Conservation (phyloP, 2,888 invertebrate genomes). For the Troides helena region DNA sequence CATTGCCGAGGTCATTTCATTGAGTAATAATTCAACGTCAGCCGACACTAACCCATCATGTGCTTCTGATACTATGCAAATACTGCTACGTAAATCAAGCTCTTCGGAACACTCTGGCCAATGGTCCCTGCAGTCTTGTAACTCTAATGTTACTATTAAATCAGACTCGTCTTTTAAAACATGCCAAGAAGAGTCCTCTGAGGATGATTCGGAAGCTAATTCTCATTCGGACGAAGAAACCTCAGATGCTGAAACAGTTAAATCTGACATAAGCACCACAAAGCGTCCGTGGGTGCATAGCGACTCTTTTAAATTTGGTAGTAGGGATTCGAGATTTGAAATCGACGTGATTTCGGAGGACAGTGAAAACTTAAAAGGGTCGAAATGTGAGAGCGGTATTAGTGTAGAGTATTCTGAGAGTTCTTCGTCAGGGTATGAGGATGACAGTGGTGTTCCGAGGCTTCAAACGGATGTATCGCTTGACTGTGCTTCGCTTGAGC, state of each 20-base stretch:
- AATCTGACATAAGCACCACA: slow-evolving; percentile 64
- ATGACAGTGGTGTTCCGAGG: slow-evolving; percentile 71
- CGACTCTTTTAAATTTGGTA: slow-evolving; percentile 68
- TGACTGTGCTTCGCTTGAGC: slow-evolving; percentile 76
- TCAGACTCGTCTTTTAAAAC: slow-evolving; percentile 69
- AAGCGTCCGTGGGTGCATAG: slow-evolving; percentile 73
- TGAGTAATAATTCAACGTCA: slow-evolving; percentile 57
- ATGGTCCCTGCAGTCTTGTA: slow-evolving; percentile 69
- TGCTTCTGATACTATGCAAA: slow-evolving; percentile 62
- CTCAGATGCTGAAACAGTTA: slow-evolving; percentile 70
- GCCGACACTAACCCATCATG: slow-evolving; percentile 57
- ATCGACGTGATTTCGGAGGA: slow-evolving; percentile 53
- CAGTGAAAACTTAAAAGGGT: slow-evolving; percentile 48
- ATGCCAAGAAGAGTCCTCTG: slow-evolving; percentile 67
- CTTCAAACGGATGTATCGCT: slow-evolving; percentile 59
- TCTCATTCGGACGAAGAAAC: slow-evolving; percentile 68
- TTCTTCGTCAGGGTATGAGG: slow-evolving; percentile 64
- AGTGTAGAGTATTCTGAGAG: slow-evolving; percentile 62
- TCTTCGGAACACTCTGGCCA: slow-evolving; percentile 75
- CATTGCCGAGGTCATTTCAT: slow-evolving; percentile 67
- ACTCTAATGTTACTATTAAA: slow-evolving; percentile 66
- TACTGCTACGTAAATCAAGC: slow-evolving; percentile 64
- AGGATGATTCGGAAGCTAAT: slow-evolving; percentile 64
- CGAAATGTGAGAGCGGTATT: slow-evolving; percentile 68
- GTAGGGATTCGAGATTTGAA: slow-evolving; percentile 47